Evolutionary conservation across 2,797 vertebrate genomes (phyloP).

Genomic region (Poeciliopsis presidionis): DNA sequence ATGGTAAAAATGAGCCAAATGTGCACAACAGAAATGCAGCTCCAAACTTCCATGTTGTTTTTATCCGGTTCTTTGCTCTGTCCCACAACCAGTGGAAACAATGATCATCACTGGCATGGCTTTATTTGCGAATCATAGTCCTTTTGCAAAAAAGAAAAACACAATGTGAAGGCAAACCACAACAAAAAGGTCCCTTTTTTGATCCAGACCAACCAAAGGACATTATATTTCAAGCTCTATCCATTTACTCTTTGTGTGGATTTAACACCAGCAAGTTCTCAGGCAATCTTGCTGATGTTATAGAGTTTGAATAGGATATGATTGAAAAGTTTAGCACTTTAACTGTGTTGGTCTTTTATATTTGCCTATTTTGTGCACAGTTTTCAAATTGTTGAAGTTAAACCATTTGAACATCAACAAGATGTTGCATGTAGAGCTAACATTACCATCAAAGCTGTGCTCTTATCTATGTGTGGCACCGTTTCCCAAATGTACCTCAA

Average conservation of each 20-base stretch:
- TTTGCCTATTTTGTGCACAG: not conserved
- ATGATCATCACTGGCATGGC: no score
- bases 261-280: not conserved
- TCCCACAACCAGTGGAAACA: no score
- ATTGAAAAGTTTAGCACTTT: not conserved
- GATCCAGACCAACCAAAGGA: no score
- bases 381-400: not conserved
- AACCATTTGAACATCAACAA: not conserved
- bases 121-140: no score
- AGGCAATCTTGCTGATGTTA: not conserved
- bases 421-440: not conserved
- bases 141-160: no score
- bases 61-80: no score
- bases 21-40: no score
- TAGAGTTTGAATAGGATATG: not conserved
- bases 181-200: no score
- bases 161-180: no score
- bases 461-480: slow-evolving; percentile 49
- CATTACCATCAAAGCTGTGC: slow-evolving; percentile 3
- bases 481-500: slow-evolving; percentile 55
- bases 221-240: no score
- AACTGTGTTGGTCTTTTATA: not conserved
- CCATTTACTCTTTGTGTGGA: not conserved
- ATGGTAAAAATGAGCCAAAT: no score
- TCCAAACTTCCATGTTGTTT: no score